Evolutionary conservation across 2,113 vertebrate species (phyloP).

Genomic region (Syrrhaptes paradoxus): DNA sequence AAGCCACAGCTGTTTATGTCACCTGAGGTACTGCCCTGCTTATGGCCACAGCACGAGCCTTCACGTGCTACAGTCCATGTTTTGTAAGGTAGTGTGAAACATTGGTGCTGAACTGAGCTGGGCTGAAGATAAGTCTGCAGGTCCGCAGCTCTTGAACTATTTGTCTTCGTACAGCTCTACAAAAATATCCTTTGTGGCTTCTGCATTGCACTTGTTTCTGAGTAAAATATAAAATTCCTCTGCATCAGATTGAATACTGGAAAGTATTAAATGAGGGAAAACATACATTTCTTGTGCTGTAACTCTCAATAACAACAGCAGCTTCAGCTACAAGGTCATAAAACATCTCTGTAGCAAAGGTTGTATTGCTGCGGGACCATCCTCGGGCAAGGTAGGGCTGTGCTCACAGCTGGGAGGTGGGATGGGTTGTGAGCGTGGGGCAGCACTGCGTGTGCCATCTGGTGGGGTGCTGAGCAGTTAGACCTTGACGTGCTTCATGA

Average conservation of each 20-base stretch:
- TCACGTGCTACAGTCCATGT: rapidly evolving
- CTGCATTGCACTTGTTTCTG: neutral
- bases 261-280: neutral
- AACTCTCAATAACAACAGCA: neutral
- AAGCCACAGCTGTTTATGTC: neutral
- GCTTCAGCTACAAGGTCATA: neutral
- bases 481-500: neutral
- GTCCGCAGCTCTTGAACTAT: neutral
- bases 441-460: neutral
- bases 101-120: neutral
- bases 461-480: neutral
- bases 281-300: neutral
- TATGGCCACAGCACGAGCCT: neutral
- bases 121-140: neutral
- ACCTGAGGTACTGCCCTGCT: neutral
- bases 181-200: neutral
- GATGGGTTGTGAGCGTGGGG: neutral
- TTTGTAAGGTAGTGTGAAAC: neutral
- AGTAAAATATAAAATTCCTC: neutral
- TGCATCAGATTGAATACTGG: neutral
- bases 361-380: rapidly evolving
- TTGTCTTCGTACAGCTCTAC: neutral
- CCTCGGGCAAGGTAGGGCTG: neutral
- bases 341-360: neutral
- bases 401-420: no score